Evolutionary conservation across 1,140 invertebrate species (phyloP).

Genomic region (Drosophila kikkawai): DNA sequence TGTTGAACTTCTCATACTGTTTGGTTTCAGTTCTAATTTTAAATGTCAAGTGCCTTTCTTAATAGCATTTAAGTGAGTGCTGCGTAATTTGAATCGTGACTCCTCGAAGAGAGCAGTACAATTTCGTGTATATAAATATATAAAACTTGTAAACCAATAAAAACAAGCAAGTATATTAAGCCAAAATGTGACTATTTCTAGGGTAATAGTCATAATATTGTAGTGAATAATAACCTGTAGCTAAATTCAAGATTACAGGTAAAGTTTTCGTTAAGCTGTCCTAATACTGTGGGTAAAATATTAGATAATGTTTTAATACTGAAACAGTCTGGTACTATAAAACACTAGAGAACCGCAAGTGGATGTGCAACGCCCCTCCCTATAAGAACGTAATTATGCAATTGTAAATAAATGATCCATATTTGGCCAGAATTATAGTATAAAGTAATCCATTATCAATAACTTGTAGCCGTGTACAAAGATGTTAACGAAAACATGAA

Average conservation of each 20-base stretch:
- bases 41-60: constrained; percentile 77
- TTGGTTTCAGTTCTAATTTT: constrained; percentile 46
- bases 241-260: background rate
- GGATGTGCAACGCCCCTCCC: constrained; percentile 28
- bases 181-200: constrained; percentile 54
- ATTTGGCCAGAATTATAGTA: constrained; percentile 14
- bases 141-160: constrained; percentile 15
- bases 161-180: constrained; percentile 32
- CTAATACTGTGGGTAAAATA: constrained; percentile 23
- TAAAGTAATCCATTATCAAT: constrained; percentile 24
- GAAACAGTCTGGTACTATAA: background rate
- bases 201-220: constrained; percentile 12
- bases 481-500: constrained; percentile 10
- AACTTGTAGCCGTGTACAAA: constrained; percentile 14
- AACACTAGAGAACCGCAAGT: background rate
- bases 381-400: constrained; percentile 32
- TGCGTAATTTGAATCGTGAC: constrained; percentile 16
- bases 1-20: constrained; percentile 3
- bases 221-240: background rate
- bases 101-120: background rate
- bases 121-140: constrained; percentile 23
- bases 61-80: constrained; percentile 64
- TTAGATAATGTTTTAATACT: background rate
- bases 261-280: background rate
- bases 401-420: constrained; percentile 57